phyloP scores from a whole-genome alignment of 2,113 vertebrate species.

The Daboia siamensis region DNA sequence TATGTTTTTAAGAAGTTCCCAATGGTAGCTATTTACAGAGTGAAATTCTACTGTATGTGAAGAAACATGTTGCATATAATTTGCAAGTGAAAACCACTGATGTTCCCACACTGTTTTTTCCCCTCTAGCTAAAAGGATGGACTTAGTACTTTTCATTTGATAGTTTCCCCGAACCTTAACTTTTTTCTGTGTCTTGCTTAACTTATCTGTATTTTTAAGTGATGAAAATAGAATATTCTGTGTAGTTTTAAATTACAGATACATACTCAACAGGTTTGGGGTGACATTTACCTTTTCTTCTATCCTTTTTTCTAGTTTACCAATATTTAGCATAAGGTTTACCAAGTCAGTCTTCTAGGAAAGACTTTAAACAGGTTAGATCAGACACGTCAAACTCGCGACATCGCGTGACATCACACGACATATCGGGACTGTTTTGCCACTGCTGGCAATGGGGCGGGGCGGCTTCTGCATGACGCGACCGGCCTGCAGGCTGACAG shows the following conservation, averaged over 20 bases:
- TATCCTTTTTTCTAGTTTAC: background rate
- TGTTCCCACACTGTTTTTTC: background rate
- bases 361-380: background rate
- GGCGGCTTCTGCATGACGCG: too few relatives aligned
- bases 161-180: background rate
- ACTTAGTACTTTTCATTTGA: background rate
- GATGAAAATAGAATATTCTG: background rate
- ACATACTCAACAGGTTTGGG: background rate
- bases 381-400: too few relatives aligned
- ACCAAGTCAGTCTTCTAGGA: background rate
- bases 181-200: background rate
- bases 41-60: background rate
- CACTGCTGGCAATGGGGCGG: too few relatives aligned
- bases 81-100: background rate
- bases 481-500: too few relatives aligned
- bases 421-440: too few relatives aligned
- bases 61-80: background rate
- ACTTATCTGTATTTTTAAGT: background rate
- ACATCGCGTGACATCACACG: too few relatives aligned
- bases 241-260: background rate
- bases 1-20: background rate
- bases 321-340: background rate
- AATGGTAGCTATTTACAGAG: background rate
- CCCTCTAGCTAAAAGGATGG: background rate
- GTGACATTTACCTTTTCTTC: background rate